A percentile compares a stretch with the other conserved stretches of the same genome.
phyloP scores from a whole-genome alignment of 1,140 invertebrate species.

The Periplaneta americana region DNA sequence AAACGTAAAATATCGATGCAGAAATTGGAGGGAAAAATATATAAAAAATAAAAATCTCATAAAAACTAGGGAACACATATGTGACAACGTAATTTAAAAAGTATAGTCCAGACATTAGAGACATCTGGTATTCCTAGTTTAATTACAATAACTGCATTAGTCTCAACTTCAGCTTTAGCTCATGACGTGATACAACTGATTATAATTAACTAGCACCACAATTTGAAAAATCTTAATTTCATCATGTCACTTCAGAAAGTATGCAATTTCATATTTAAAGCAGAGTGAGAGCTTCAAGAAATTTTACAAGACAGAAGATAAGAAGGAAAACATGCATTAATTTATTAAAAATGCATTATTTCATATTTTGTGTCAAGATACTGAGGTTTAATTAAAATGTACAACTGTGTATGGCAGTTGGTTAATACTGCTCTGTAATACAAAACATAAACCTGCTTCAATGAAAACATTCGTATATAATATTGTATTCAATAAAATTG shows the following conservation, averaged over 20 bases:
- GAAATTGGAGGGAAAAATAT: neutral
- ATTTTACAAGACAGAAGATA: neutral
- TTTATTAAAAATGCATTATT: neutral
- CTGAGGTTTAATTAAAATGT: neutral
- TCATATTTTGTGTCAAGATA: neutral
- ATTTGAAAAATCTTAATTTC: neutral
- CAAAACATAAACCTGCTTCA: neutral
- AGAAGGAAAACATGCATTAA: neutral
- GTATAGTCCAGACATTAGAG: neutral
- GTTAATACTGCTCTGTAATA: neutral
- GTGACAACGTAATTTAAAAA: too few species aligned
- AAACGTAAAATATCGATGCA: neutral
- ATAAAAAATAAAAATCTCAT: neutral
- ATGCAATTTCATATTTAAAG: neutral
- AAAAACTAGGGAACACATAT: neutral
- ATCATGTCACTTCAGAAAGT: neutral
- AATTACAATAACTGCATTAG: neutral
- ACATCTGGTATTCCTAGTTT: neutral
- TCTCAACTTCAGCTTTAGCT: neutral
- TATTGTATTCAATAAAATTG: neutral
- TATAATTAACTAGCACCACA: neutral
- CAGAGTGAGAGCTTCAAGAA: neutral
- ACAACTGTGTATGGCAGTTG: neutral
- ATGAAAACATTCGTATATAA: neutral
- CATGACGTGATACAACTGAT: too few species aligned